Percentiles rank a stretch among this genome's conserved stretches.
Evolutionary conservation across 2,888 invertebrate species (phyloP).

Genomic region (Rhamphomyia laevipes): DNA sequence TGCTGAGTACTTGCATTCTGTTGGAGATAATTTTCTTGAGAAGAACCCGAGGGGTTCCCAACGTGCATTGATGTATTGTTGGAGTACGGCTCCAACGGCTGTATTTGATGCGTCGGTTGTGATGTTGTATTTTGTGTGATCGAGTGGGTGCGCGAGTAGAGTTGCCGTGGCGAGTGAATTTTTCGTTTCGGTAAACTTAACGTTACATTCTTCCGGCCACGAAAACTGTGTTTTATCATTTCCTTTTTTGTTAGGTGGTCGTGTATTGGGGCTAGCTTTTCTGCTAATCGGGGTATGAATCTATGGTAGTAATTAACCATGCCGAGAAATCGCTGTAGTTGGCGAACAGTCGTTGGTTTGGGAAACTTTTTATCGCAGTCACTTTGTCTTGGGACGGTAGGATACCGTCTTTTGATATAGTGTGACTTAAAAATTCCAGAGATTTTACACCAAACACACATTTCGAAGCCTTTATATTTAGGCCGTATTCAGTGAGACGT

Average conservation of each 20-base stretch:
- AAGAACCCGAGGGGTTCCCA: constrained; percentile 30
- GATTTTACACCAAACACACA: background rate
- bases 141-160: background rate
- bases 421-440: background rate
- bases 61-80: constrained; percentile 18
- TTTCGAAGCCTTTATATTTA: background rate
- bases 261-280: background rate
- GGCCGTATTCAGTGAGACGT: background rate
- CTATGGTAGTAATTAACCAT: background rate
- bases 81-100: constrained; percentile 28
- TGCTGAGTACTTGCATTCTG: constrained; percentile 24
- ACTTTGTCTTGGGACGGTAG: background rate
- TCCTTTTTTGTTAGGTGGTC: background rate
- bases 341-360: background rate
- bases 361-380: background rate
- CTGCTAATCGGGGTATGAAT: background rate
- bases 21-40: constrained; percentile 21
- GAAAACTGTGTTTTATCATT: background rate
- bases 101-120: constrained; percentile 22
- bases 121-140: constrained; percentile 12
- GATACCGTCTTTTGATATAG: background rate
- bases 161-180: background rate
- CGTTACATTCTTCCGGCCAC: background rate
- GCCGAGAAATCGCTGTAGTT: background rate
- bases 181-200: background rate